Conservation (phyloP, 2,797 vertebrate species). For the Poeciliopsis gracilis region DNA sequence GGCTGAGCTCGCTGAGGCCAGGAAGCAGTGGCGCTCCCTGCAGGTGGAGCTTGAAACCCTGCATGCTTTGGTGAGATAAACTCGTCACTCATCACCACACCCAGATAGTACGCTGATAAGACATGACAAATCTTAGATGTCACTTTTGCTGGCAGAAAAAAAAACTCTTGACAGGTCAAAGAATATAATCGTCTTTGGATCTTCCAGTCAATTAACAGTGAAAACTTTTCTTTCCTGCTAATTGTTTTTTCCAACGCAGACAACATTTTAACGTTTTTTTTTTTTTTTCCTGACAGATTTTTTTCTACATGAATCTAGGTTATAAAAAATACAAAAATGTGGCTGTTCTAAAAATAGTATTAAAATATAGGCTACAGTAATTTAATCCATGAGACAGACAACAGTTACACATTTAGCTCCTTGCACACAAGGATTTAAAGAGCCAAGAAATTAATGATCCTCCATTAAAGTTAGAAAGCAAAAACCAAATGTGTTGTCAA, state of each 20-base stretch:
- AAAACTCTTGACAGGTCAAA: neutral
- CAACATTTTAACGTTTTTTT: accelerated
- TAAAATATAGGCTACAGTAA: neutral
- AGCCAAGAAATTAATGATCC: neutral
- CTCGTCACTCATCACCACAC: neutral
- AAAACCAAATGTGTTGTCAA: neutral
- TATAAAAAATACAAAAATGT: neutral
- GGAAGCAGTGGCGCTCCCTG: constrained; percentile 90
- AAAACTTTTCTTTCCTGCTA: neutral
- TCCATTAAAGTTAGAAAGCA: neutral
- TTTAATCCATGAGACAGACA: neutral
- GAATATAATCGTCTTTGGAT: neutral
- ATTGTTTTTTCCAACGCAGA: neutral
- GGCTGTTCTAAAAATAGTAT: neutral
- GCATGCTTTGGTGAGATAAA: constrained; percentile 87
- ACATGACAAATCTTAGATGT: neutral
- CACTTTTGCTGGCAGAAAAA: neutral
- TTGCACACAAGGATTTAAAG: neutral
- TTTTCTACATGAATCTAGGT: neutral
- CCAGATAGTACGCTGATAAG: neutral
- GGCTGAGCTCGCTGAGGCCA: constrained; percentile 89
- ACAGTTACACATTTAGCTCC: neutral
- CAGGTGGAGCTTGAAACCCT: constrained; percentile 94
- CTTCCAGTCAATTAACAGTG: neutral
- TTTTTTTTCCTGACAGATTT: neutral